Evolutionary conservation across 2,113 vertebrate species (phyloP).

Genomic region (Phocoena sinus): DNA sequence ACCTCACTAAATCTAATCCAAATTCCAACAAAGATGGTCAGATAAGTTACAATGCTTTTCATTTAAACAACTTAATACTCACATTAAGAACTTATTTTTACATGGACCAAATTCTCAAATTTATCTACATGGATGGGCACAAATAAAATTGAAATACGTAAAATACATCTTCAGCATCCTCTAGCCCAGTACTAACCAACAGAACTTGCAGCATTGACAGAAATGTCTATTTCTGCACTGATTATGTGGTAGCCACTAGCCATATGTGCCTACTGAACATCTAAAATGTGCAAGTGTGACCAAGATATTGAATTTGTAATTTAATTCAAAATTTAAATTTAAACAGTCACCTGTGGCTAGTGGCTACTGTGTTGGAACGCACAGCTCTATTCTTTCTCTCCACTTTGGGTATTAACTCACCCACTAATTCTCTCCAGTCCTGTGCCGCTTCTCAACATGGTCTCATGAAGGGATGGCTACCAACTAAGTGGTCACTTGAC

Average conservation of each 20-base stretch:
- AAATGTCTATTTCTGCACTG: neutral
- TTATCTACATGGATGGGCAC: neutral
- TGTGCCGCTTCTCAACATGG: neutral
- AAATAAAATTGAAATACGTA: neutral
- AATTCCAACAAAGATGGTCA: neutral
- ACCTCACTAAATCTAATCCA: neutral
- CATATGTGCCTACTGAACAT: neutral
- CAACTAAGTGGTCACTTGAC: neutral
- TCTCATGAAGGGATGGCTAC: neutral
- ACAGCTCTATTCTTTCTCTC: neutral
- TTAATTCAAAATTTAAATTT: neutral
- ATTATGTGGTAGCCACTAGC: neutral
- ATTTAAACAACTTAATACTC: neutral
- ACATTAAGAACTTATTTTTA: neutral
- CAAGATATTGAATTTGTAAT: neutral
- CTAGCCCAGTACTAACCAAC: neutral
- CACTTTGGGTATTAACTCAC: neutral
- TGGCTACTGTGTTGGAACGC: rapidly evolving
- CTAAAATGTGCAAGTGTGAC: neutral
- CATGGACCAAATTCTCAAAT: neutral
- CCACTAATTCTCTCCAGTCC: neutral
- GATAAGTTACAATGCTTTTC: neutral
- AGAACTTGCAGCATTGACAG: neutral
- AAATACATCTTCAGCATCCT: neutral
- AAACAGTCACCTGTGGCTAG: neutral